Conservation (phyloP, 2,113 vertebrate species). For the Heloderma charlesbogerti region DNA sequence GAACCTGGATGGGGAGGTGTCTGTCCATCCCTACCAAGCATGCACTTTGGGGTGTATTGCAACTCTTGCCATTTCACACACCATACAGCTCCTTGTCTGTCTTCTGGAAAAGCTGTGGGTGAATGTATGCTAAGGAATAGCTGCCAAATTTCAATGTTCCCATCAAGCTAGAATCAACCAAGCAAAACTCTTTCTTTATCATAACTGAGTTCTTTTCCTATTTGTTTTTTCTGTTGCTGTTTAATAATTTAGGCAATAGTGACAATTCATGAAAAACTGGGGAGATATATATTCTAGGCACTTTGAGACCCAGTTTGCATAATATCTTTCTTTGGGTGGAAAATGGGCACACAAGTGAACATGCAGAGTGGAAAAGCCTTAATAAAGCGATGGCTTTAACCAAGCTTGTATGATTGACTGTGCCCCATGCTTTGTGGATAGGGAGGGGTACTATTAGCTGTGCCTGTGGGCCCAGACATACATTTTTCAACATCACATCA, state of each 20-base stretch:
- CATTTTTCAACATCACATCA: slow-evolving; percentile 63
- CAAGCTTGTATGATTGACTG: slow-evolving; percentile 31
- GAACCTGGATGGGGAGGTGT: no score
- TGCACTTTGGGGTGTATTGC: not conserved
- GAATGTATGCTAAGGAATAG: rapidly evolving
- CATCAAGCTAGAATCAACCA: not conserved
- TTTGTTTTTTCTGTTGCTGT: not conserved
- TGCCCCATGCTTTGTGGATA: not conserved
- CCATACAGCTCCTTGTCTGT: not conserved
- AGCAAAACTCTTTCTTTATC: not conserved
- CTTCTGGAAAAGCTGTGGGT: rapidly evolving
- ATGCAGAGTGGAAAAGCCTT: slow-evolving; percentile 28
- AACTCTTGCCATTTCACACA: not conserved
- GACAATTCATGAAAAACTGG: not conserved
- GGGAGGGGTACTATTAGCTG: not conserved
- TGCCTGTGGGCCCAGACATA: slow-evolving; percentile 8
- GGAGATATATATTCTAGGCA: not conserved
- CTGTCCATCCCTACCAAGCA: no score
- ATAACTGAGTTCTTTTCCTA: not conserved
- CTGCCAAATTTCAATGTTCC: no score
- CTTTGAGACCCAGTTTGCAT: slow-evolving; percentile 39
- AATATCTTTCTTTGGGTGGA: not conserved
- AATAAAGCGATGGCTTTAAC: slow-evolving; percentile 38
- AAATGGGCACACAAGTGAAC: not conserved
- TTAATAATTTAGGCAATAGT: not conserved